Evolutionary conservation across 1,140 invertebrate genomes (phyloP).

Genomic region (Daktulosphaira vitifoliae): DNA sequence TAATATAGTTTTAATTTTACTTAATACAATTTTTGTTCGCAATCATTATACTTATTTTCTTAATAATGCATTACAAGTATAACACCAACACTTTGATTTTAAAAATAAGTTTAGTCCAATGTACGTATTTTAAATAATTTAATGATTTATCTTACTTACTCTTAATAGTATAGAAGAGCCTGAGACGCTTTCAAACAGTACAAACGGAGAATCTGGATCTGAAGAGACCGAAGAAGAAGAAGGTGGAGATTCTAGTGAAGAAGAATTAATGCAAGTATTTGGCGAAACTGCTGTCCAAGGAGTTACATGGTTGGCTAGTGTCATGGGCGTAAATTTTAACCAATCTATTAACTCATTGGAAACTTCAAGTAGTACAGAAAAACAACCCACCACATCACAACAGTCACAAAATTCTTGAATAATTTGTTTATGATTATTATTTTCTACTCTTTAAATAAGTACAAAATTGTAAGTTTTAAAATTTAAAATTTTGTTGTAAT

Average conservation of each 20-base stretch:
- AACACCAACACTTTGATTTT: too few species aligned
- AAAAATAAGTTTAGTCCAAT: too few species aligned
- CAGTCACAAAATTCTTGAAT: too few species aligned
- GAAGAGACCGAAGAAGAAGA: slow-evolving; percentile 5
- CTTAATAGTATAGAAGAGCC: background rate
- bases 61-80: too few species aligned
- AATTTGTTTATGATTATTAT: too few species aligned
- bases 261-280: slow-evolving; percentile 7
- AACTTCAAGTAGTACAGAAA: background rate
- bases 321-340: slow-evolving; percentile 9
- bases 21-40: too few species aligned
- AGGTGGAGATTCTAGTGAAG: background rate
- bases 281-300: slow-evolving; percentile 21
- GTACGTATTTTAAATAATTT: too few species aligned
- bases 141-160: too few species aligned
- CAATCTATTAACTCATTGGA: background rate
- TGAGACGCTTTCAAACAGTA: background rate
- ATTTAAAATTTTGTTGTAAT: too few species aligned
- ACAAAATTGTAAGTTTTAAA: too few species aligned
- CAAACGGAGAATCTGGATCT: background rate
- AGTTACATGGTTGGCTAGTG: slow-evolving; percentile 1
- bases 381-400: background rate
- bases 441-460: background rate
- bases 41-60: too few species aligned
- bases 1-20: too few species aligned